Base-by-base conservation (phyloP, 2,888 invertebrate species). In the Blera fallax region DNA sequence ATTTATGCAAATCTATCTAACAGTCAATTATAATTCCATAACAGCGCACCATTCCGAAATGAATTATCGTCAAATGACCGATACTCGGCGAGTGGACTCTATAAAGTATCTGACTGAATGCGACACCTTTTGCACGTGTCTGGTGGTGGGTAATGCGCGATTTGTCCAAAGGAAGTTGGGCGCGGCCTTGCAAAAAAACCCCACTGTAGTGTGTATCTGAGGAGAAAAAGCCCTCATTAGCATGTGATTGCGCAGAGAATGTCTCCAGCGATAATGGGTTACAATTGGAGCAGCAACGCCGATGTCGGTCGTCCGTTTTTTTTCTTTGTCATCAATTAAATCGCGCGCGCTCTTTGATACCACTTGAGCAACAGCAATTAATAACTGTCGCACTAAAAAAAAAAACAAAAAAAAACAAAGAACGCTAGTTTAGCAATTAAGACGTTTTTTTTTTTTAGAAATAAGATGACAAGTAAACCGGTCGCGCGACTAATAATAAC, bases 271-370 rank as follows among this genome's bases (percentile, higher is more conserved):
- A 81, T 81, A 85, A 81, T 81, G 54, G 32, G 45, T 16, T 27
- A 62, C 81, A 85, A 81, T 81, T 72, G 81, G 72, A 76, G 45
- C 64, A 58, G 14, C 45, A 27, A n/a, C 24, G 56, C 14, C 64
- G 58, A 69, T 21, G 69, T 74, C 56, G 48, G 62, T 45, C 54
- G 80, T 80, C 74, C 65, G 45, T 52, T 76, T 80, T 69, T 70
- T 70, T 58, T 80, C 80, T 73, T 72, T 76, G 80, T 76, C 69
- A 67, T 67, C 73, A 67, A 84, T 74, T 83, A 69, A 79, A n/a
- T n/a, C 72, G 48, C 52, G 73, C 40, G 73, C 60, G 64, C 74
- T 77, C 76, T 85, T 76, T 81, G 74, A 70, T 76, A 80, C 67
- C 34, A 18, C 65, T 45, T 14, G 64, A 24, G 50, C 48, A 54